phyloP scores from a whole-genome alignment of 2,797 vertebrate genomes.

The Monodelphis domestica region DNA sequence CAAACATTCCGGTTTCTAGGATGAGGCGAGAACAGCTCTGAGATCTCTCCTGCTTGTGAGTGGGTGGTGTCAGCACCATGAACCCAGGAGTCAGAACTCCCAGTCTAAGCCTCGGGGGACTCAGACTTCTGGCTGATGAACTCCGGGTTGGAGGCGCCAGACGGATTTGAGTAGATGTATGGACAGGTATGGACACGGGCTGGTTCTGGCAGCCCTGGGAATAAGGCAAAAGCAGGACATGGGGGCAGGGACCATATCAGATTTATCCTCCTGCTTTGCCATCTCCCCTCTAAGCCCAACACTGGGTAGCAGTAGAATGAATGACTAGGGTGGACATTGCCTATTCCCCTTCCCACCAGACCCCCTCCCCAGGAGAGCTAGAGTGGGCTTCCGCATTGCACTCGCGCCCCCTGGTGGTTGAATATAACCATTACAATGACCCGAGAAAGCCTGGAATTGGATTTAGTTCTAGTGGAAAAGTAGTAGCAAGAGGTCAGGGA shows the following conservation, averaged over 20 bases:
- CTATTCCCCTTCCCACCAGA: neutral
- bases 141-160: neutral
- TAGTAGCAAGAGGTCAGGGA: neutral
- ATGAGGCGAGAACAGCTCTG: neutral
- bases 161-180: neutral
- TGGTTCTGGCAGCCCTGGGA: conserved; percentile 2
- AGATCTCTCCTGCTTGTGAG: neutral
- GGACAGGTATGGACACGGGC: neutral
- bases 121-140: neutral
- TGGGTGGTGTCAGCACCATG: neutral
- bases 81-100: neutral
- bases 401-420: conserved; percentile 62
- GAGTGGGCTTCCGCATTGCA: neutral
- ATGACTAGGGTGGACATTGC: neutral
- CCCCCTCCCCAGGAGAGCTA: neutral
- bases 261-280: neutral
- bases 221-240: neutral
- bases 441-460: neutral
- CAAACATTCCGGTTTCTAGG: neutral
- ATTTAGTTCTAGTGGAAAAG: neutral
- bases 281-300: neutral
- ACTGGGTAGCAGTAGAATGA: neutral
- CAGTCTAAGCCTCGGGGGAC: neutral
- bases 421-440: neutral
- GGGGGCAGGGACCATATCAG: neutral